Evolutionary conservation across 2,113 vertebrate genomes (phyloP), one percentile per base, ranked within the genome.

Genomic region (Oryzias celebensis): DNA sequence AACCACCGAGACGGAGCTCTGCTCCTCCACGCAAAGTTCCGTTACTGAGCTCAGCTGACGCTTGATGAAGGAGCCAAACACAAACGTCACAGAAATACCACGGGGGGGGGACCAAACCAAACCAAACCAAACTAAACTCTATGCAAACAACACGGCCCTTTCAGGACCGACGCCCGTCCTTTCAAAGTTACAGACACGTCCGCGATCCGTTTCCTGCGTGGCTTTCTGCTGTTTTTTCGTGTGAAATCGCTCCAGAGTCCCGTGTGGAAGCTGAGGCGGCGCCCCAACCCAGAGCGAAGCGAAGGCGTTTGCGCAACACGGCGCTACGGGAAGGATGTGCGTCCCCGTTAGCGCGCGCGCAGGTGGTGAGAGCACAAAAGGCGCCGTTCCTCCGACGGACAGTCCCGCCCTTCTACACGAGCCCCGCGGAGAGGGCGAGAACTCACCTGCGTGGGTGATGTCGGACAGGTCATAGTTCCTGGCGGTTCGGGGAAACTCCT

Each of bases 381-480:
- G 60, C 72, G 57, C 4, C 36, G 53, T 43, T 42, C 49, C 15
- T 4, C 23, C 15, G 67, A 55, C 59, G 17, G 77, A 75, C 22
- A 57, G 78, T 1, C 43, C 43, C 14, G 14, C 44, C 5, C 16
- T 47, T 5, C 45, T n/a, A 14, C 10, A 20, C 20, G 4, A 62
- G 62, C 15, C 69, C 60, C 2, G 5, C 18, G 12, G 1, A 1
- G n/a, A 8, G 15, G 42, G 45, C 26, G 43, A 6, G 18, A 18
- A 75, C 78, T 88, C 69, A 95, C 95, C 94, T 82, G 94, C 95
- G 36, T 95, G 92, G 3, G 93, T 96, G 59, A 95, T 93, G 87
- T 96, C 95, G 84, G 94, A 96, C 80, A 97, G 79, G 84, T 97
- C 95, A 82, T 95, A 94, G 81, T 94, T 94, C 75, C 79, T 89